These are phyloP conservation scores for Malacoctenus gilli DNA, from an alignment of 2,797 vertebrate genomes.

Conservation along the genomic window DNA sequence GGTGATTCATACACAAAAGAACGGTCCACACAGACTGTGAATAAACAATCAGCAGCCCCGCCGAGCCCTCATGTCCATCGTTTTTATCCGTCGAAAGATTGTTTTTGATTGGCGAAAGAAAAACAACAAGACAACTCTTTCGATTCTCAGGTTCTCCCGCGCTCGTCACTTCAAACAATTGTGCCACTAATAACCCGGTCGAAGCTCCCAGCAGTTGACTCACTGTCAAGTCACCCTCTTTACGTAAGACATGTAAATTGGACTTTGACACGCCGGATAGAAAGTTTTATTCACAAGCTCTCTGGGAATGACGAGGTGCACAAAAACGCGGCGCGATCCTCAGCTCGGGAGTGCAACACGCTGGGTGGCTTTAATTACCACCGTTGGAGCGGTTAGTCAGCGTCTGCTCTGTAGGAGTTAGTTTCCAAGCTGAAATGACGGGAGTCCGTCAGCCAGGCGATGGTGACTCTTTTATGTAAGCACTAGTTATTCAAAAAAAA, in stretches of 20 bases:
- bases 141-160: conserved; percentile 22
- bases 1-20: not conserved
- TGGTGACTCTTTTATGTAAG: conserved; percentile 21
- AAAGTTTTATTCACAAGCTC: conserved; percentile 22
- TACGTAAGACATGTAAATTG: conserved; percentile 29
- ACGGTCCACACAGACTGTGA: conserved; percentile 2
- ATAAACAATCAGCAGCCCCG: conserved; percentile 5
- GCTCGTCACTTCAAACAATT: conserved; percentile 48
- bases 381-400: conserved; percentile 35
- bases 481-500: conserved; percentile 28
- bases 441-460: conserved; percentile 7
- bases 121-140: conserved; percentile 39
- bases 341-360: conserved; percentile 11
- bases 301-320: conserved; percentile 34
- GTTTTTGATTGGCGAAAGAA: conserved; percentile 21
- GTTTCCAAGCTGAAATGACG: conserved; percentile 17
- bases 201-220: conserved; percentile 33
- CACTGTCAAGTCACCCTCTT: conserved; percentile 32
- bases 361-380: conserved; percentile 30
- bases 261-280: conserved; percentile 20
- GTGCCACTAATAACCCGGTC: conserved; percentile 47
- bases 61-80: conserved; percentile 28
- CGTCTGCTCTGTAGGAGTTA: conserved; percentile 5
- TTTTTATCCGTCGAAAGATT: conserved; percentile 25
- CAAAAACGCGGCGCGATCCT: conserved; percentile 21